Evolutionary conservation across 2,113 vertebrate genomes (phyloP), one percentile per base, ranked within the genome.

Genomic region (Propithecus coquereli): DNA sequence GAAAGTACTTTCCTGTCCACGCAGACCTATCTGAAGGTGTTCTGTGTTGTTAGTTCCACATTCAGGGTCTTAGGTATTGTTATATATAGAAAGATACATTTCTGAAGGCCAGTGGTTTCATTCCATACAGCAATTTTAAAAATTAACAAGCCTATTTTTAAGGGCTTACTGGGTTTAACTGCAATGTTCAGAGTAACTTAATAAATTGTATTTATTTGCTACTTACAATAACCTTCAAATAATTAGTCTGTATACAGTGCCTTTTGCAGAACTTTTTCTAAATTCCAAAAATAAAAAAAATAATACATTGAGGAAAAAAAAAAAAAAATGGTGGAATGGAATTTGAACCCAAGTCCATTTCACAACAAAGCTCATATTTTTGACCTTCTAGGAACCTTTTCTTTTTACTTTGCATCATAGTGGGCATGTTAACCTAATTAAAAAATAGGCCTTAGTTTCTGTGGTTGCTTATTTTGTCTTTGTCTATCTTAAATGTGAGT

Each of bases 211-310:
- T 82, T 92, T 59, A 61, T 77, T 94, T 86, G 40, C 25, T 87
- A 77, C 10, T 84, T 32, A 87, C 4, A 94, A 77, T 63, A 47
- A 87, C 43, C 18, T 83, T 4, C 1, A 65, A 43, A 22, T 91
- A 88, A 92, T 11, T 68, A 70, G 70, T 86, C 10, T 91, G 1
- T 22, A 27, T 73, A 10, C 5, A 85, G 3, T 40, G 45, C 23
- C 84, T 45, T 63, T 63, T 45, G 40, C 2, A 52, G 3, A 17
- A 20, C 5, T n/a, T 95, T 96, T 88, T 47, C 37, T 81, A 97
- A 83, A 93, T 66, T 87, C 43, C 20, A 76, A 94, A 73, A 96
- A 45, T 79, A 47, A 94, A 88, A 94, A 88, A 95, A 91, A 68
- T n/a, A 94, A 86, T 88, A 68, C 5, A 77, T 16, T 54, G 76